Percentiles rank a stretch among this genome's conserved stretches.
These are phyloP conservation scores for Trypoxylon attenuatum DNA, from an alignment of 2,888 invertebrate genomes.

Conservation along the genomic window DNA sequence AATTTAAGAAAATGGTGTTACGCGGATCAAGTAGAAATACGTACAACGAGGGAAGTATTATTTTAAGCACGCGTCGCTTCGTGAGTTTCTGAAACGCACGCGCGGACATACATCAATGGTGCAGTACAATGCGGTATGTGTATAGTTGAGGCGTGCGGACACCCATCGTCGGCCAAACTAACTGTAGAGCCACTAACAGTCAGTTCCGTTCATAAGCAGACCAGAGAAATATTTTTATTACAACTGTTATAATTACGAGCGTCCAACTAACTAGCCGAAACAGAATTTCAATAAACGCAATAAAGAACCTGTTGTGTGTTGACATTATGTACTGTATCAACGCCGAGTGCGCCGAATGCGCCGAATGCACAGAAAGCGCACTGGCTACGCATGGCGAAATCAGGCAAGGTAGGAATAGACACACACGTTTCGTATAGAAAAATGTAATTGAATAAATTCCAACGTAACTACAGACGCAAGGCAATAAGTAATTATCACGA, in stretches of 20 bases:
- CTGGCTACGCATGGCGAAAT: too few relatives aligned
- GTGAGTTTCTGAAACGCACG: constrained; percentile 3
- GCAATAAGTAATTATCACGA: constrained; percentile 53
- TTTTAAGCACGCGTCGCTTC: constrained; percentile 4
- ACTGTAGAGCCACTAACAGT: constrained; percentile 20
- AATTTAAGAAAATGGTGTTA: not conserved
- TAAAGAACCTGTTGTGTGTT: not conserved
- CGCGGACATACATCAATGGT: constrained; percentile 11
- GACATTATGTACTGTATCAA: not conserved
- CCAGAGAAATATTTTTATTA: constrained; percentile 57
- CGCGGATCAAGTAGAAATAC: not conserved
- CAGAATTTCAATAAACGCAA: constrained; percentile 24
- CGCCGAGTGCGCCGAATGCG: too few relatives aligned
- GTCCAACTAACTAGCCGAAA: constrained; percentile 21
- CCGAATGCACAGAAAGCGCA: too few relatives aligned
- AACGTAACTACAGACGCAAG: not conserved
- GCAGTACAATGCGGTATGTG: constrained; percentile 11
- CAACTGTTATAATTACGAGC: constrained; percentile 42
- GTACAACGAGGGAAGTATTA: constrained; percentile 8
- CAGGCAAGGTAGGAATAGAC: not conserved
- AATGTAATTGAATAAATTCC: constrained; percentile 1
- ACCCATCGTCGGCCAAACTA: constrained; percentile 19
- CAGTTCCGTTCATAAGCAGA: constrained; percentile 20
- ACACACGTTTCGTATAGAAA: too few relatives aligned
- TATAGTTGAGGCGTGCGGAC: constrained; percentile 11